These are phyloP conservation scores for Jaculus jaculus DNA, from an alignment of 2,113 vertebrate species.

Conservation along the genomic window DNA sequence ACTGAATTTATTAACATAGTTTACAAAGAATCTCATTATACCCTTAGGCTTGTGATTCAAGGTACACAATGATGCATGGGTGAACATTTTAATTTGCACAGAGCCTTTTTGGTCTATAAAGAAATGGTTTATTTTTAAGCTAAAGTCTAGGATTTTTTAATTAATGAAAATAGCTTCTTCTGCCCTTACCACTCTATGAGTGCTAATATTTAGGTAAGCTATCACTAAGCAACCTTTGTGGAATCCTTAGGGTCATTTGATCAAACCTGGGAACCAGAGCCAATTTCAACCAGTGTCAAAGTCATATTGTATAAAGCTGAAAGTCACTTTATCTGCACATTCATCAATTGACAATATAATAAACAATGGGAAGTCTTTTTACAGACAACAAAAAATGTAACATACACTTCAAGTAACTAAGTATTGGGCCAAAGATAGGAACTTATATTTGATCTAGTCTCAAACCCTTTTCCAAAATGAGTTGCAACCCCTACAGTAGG, in stretches of 20 bases:
- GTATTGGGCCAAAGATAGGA: neutral
- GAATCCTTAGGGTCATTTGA: conserved; percentile 31
- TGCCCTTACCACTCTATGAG: neutral
- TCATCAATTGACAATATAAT: neutral
- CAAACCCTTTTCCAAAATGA: neutral
- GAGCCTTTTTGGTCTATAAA: neutral
- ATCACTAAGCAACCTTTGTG: neutral
- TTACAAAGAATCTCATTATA: neutral
- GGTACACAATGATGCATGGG: neutral
- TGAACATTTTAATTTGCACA: conserved; percentile 14
- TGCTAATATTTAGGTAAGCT: conserved; percentile 51
- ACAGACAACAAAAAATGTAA: neutral
- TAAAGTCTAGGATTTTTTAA: neutral
- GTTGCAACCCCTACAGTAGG: neutral
- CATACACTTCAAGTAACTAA: neutral
- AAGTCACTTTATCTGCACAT: neutral
- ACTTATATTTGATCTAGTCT: neutral
- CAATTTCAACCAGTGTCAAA: neutral
- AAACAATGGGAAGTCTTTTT: neutral
- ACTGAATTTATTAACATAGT: neutral
- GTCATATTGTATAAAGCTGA: neutral
- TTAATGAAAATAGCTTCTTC: neutral
- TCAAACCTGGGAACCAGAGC: neutral
- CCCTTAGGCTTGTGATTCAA: neutral
- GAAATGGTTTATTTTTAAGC: conserved; percentile 30